A percentile compares a stretch with the other conserved stretches of the same genome.
Conservation (phyloP, 2,888 invertebrate species). For the Bursaphelenchus okinawaensis region DNA sequence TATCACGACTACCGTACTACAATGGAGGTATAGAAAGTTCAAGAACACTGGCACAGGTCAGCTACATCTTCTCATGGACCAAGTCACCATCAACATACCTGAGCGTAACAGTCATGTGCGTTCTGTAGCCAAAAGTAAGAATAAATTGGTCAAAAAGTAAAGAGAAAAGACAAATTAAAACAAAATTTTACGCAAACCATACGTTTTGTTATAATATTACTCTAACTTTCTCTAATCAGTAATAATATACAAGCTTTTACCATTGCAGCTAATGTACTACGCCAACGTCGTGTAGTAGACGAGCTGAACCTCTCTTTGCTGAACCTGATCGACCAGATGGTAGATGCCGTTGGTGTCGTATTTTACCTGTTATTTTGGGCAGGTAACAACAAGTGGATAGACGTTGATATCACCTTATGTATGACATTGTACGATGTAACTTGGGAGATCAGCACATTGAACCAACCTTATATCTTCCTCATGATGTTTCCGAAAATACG, state of each 20-base stretch:
- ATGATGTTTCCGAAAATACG: conserved; percentile 24
- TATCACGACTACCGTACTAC: conserved; percentile 16
- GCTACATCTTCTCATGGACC: background rate
- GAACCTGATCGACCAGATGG: conserved; percentile 22
- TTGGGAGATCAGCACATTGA: conserved; percentile 22
- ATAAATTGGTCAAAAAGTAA: too few species aligned
- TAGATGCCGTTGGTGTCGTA: conserved; percentile 25
- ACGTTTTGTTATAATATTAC: too few species aligned
- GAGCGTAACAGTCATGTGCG: background rate
- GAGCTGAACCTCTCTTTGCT: conserved; percentile 24
- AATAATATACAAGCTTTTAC: background rate
- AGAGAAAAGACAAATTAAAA: too few species aligned
- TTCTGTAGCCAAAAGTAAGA: background rate
- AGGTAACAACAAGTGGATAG: conserved; percentile 22
- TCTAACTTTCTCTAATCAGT: background rate
- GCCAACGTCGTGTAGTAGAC: conserved; percentile 22
- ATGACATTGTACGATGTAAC: conserved; percentile 13
- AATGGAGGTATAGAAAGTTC: conserved; percentile 21
- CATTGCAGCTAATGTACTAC: background rate
- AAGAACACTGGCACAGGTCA: background rate
- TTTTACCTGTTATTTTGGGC: conserved; percentile 25
- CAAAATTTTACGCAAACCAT: too few species aligned
- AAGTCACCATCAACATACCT: background rate
- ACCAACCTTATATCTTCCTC: conserved; percentile 21
- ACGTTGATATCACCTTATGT: background rate